Base-by-base conservation (phyloP, 2,888 invertebrate species). In the Teleiodes luculella region DNA sequence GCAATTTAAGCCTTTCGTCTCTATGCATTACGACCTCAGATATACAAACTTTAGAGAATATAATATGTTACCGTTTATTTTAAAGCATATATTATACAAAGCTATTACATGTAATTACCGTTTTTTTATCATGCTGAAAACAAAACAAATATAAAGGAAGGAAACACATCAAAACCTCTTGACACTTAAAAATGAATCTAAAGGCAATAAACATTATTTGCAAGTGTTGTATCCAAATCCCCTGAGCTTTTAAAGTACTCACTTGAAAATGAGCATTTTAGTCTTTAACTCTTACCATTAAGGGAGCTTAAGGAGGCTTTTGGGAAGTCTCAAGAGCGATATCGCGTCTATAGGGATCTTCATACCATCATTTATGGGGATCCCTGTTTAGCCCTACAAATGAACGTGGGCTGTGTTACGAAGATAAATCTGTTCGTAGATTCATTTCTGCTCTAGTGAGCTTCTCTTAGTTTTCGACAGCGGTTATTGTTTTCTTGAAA, bases 201-300 rank as follows among this genome's bases (percentile, higher is more conserved):
- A 18, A 37, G 8, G n/a, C 20, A 43, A 20, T 28, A 28, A 28
- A 43, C 24, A 7, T 43, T 43, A 28, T 28, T 24, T 43, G 28
- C 28, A 41, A 24, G 24, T 14, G 30, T 10, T 51, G 16, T 41
- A 16, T 16, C 41, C 39, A 43, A 59, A 58, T 56, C 54, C 53
- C 53, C 55, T 56, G 57, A 60, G 56, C 54, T 51, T 47, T 41
- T 41, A 33, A 47, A 51, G 41, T 53, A 54, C 54, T 52, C 52
- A 57, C 58, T 60, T 59, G 53, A 57, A 60, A 60, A 59, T 61
- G 58, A 57, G 52, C 59, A 54, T 57, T 6, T 56, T 54, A 54
- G 58, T 60, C 57, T 62, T 61, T 54, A 62, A 24, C 57, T 53
- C 56, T 49, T 37, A 16, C 60, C 62, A 66, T 62, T 62, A 66